A percentile compares a stretch with the other conserved stretches of the same genome.
Evolutionary conservation across 2,888 invertebrate species (phyloP).

Genomic region (Drosophila melanosoma): DNA sequence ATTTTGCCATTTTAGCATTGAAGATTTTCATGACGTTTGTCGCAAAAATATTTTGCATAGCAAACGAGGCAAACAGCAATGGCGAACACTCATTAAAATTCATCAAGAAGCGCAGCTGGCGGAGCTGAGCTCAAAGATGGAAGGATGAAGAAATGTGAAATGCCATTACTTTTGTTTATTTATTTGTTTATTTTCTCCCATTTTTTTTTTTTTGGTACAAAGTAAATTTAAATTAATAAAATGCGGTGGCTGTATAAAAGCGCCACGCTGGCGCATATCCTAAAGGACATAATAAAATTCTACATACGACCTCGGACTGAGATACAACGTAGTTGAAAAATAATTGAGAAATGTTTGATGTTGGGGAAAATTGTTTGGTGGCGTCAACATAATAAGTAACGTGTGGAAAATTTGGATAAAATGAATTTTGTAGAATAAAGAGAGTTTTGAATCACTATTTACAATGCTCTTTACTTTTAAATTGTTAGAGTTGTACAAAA

Average conservation of each 20-base stretch:
- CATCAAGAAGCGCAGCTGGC: constrained; percentile 58
- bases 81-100: constrained; percentile 72
- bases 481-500: neutral
- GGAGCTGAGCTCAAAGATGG: constrained; percentile 16
- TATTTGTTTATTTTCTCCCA: constrained; percentile 33
- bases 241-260: constrained; percentile 71
- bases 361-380: constrained; percentile 9
- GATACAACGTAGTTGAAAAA: constrained; percentile 40
- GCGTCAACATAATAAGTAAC: constrained; percentile 50
- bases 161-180: constrained; percentile 59
- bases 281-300: constrained; percentile 68
- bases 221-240: constrained; percentile 74
- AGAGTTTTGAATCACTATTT: neutral
- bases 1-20: constrained; percentile 52
- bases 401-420: constrained; percentile 47
- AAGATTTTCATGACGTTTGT: constrained; percentile 65
- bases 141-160: constrained; percentile 46
- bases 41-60: constrained; percentile 65
- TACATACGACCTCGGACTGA: constrained; percentile 48
- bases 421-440: constrained; percentile 24
- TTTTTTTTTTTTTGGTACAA: constrained; percentile 24
- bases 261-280: constrained; percentile 56
- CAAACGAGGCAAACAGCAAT: constrained; percentile 57
- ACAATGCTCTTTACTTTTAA: neutral
- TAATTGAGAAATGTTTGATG: constrained; percentile 68